A percentile compares a stretch with the other conserved stretches of the same genome.
phyloP scores from a whole-genome alignment of 2,113 vertebrate species.

The Misgurnus mizolepis region DNA sequence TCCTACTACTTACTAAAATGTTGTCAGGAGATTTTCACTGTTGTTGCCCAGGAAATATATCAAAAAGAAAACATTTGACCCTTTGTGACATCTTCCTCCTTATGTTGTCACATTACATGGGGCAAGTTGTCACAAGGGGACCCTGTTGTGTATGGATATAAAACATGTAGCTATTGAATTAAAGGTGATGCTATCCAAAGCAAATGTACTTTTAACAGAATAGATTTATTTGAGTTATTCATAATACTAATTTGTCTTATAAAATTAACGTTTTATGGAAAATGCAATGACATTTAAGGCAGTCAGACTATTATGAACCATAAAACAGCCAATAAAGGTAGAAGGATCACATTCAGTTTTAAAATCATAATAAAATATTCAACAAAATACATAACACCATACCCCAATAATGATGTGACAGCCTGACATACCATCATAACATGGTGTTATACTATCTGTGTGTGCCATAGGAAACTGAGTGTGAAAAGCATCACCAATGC shows the following conservation, averaged over 20 bases:
- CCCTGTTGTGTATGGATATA: not conserved
- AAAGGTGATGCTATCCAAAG: not conserved
- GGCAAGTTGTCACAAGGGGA: not conserved
- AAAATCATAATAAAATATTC: too few species aligned
- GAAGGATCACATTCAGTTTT: not conserved
- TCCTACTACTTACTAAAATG: too few species aligned
- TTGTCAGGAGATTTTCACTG: not conserved
- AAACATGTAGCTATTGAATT: not conserved
- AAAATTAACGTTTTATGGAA: too few species aligned
- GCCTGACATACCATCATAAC: not conserved
- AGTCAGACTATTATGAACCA: not conserved
- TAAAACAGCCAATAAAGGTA: too few species aligned
- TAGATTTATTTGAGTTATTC: not conserved
- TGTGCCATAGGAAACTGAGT: constrained; percentile 83
- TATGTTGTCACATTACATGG: not conserved
- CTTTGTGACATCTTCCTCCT: not conserved
- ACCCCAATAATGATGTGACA: not conserved
- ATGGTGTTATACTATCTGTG: not conserved
- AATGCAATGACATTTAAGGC: not conserved
- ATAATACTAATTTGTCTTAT: too few species aligned
- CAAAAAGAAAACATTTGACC: not conserved
- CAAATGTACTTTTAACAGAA: not conserved
- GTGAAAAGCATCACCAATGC: constrained; percentile 87
- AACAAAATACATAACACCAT: not conserved
- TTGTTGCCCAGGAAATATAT: not conserved